Conservation (phyloP, 2,888 invertebrate species). For the Hyposoter didymator region DNA sequence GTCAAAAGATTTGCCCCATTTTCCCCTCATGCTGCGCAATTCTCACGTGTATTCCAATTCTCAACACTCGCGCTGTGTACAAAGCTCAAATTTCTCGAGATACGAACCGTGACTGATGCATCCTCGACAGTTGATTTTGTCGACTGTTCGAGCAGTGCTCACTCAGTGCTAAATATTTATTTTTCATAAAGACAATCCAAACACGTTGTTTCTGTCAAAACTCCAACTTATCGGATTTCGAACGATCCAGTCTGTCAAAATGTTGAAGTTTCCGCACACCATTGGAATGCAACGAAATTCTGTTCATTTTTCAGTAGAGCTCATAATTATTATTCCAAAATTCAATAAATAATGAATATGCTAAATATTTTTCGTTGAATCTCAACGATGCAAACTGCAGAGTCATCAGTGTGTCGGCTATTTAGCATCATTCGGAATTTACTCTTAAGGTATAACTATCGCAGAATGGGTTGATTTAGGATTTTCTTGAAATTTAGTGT, state of each 20-base stretch:
- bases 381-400: too few species aligned
- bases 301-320: too few species aligned
- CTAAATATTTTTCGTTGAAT: too few species aligned
- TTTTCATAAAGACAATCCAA: neutral
- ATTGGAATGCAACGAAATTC: too few species aligned
- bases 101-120: slow-evolving; percentile 61
- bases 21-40: slow-evolving; percentile 32
- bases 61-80: slow-evolving; percentile 14
- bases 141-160: neutral
- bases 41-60: slow-evolving; percentile 55
- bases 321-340: too few species aligned
- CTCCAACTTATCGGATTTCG: neutral
- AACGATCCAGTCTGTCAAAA: neutral
- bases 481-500: too few species aligned
- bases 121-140: slow-evolving; percentile 21
- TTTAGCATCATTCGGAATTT: neutral
- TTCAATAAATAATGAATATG: too few species aligned
- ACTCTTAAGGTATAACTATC: too few species aligned
- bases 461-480: too few species aligned
- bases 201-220: neutral
- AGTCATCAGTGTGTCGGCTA: neutral
- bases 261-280: too few species aligned
- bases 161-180: neutral
- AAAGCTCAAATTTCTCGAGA: slow-evolving; percentile 56
- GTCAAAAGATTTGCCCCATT: slow-evolving; percentile 24